These are phyloP conservation scores for Schrankia costaestrigalis DNA, from an alignment of 2,888 invertebrate genomes.

Conservation along the genomic window DNA sequence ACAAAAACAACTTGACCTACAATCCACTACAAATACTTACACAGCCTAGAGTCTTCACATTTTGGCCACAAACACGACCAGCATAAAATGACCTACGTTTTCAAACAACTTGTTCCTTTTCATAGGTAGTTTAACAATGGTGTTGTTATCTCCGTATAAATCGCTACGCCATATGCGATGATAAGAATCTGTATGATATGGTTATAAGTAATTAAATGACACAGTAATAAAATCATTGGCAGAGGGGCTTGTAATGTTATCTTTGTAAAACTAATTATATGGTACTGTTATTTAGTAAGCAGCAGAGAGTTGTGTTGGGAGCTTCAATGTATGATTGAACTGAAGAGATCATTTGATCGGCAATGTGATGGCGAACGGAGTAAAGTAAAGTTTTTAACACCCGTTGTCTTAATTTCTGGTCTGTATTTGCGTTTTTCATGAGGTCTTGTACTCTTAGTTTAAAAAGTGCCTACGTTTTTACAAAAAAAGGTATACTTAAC, in stretches of 20 bases:
- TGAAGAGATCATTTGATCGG: too few species aligned
- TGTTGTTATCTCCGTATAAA: conserved; percentile 46
- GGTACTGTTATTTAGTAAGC: not conserved
- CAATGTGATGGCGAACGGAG: too few species aligned
- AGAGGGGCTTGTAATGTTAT: conserved; percentile 46
- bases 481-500: too few species aligned
- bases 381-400: too few species aligned
- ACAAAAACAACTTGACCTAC: too few species aligned
- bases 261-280: conserved; percentile 34
- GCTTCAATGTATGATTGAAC: too few species aligned
- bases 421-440: too few species aligned
- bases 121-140: conserved; percentile 19
- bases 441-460: too few species aligned
- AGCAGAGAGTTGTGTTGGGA: too few species aligned
- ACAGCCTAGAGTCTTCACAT: not conserved
- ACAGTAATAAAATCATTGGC: conserved; percentile 71
- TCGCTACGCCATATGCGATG: conserved; percentile 61
- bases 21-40: too few species aligned
- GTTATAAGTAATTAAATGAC: conserved; percentile 71
- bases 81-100: conserved; percentile 2
- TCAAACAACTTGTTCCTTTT: not conserved
- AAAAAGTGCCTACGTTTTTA: too few species aligned
- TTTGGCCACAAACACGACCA: not conserved
- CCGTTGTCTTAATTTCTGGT: too few species aligned
- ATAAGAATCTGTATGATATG: conserved; percentile 58